These are phyloP conservation scores for Poeciliopsis turrubarensis DNA, from an alignment of 2,113 vertebrate species.

Conservation along the genomic window DNA sequence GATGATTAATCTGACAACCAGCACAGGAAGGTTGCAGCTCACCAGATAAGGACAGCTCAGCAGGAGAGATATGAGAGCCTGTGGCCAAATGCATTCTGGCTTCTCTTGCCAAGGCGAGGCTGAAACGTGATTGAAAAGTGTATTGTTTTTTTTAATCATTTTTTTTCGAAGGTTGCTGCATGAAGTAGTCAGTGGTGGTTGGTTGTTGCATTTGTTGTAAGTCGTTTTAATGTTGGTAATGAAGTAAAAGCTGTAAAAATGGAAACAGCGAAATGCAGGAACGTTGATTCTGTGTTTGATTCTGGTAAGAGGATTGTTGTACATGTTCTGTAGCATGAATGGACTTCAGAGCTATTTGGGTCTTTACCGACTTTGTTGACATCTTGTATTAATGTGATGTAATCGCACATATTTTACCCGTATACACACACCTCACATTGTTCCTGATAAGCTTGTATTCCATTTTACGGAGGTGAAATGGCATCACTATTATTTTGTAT, in stretches of 20 bases:
- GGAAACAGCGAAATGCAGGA: neutral
- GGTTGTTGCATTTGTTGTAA: neutral
- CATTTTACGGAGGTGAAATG: no score
- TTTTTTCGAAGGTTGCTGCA: neutral
- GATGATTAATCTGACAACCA: conserved; percentile 4
- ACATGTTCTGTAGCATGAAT: no score
- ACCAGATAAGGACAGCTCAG: conserved; percentile 9
- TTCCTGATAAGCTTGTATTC: no score
- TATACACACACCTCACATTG: no score
- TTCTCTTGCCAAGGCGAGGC: no score
- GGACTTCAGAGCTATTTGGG: no score
- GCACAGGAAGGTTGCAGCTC: conserved; percentile 6
- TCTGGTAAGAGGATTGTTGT: no score
- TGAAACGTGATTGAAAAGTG: neutral
- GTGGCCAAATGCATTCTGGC: neutral
- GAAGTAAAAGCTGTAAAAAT: neutral
- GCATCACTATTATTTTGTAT: no score
- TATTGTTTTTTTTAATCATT: neutral
- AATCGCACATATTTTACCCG: no score
- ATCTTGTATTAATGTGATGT: no score
- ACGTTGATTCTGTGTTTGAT: neutral
- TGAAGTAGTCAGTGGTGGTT: neutral
- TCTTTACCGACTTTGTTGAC: no score
- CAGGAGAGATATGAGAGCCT: neutral
- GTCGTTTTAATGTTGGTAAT: neutral